Evolutionary conservation across 2,113 vertebrate species (phyloP).

Genomic region (Podarcis raffonei): DNA sequence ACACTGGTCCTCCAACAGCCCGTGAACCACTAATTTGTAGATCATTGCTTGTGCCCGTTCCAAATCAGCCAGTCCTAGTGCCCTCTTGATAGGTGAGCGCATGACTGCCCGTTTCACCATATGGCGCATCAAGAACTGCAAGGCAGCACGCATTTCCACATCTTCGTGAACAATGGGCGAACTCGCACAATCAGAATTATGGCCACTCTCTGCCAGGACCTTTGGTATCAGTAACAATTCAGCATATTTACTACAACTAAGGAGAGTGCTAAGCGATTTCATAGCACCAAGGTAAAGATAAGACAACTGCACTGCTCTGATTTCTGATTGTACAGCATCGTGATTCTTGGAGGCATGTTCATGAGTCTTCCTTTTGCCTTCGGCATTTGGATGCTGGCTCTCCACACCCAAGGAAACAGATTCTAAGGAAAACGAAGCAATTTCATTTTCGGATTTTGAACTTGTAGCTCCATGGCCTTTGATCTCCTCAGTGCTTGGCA

Average conservation of each 20-base stretch:
- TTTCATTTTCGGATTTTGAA: constrained; percentile 86
- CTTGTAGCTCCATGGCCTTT: constrained; percentile 77
- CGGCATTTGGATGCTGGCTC: constrained; percentile 75
- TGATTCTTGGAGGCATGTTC: constrained; percentile 82
- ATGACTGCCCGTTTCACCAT: constrained; percentile 97
- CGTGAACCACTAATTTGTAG: constrained; percentile 93
- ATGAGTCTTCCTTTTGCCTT: constrained; percentile 83
- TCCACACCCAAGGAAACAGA: constrained; percentile 61
- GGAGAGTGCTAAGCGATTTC: constrained; percentile 93
- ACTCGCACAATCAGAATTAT: constrained; percentile 89
- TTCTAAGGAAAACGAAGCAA: constrained; percentile 80
- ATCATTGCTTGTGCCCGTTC: constrained; percentile 96
- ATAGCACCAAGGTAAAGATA: constrained; percentile 96
- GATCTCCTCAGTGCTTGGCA: constrained; percentile 84
- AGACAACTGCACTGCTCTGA: constrained; percentile 92
- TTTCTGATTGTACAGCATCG: constrained; percentile 86
- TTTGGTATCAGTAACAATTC: constrained; percentile 95
- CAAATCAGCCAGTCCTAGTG: constrained; percentile 89
- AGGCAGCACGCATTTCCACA: constrained; percentile 89
- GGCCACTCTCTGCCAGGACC: constrained; percentile 88
- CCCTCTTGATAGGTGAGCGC: constrained; percentile 94
- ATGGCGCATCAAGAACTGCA: constrained; percentile 97
- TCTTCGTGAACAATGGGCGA: constrained; percentile 90
- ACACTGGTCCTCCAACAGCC: constrained; percentile 91
- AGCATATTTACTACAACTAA: constrained; percentile 97